Percentiles rank a stretch among this genome's conserved stretches.
Evolutionary conservation across 2,113 vertebrate genomes (phyloP).

Genomic region (Dendropsophus ebraccatus): DNA sequence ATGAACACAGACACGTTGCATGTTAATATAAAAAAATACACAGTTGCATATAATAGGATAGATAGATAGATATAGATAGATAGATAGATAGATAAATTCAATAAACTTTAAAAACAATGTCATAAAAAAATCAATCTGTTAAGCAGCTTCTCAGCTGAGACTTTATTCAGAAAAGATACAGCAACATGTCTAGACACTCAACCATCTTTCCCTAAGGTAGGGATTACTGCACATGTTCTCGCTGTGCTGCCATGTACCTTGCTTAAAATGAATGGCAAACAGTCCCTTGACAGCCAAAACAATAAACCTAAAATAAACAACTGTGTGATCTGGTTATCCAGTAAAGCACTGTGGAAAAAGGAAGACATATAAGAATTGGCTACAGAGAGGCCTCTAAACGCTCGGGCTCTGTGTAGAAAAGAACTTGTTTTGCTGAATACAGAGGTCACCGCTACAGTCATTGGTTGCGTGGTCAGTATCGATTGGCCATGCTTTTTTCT

Average conservation of each 20-base stretch:
- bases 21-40: too few species aligned
- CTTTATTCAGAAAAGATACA: slow-evolving; percentile 2
- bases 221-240: slow-evolving; percentile 9
- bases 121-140: neutral
- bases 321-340: slow-evolving; percentile 5
- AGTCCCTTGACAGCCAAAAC: neutral
- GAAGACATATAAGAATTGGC: neutral
- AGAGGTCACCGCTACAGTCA: neutral
- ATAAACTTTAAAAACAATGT: neutral
- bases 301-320: slow-evolving; percentile 24
- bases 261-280: slow-evolving; percentile 1
- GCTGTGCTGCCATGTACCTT: neutral
- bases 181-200: slow-evolving; percentile 5
- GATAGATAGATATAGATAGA: neutral
- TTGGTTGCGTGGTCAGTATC: neutral
- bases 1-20: neutral
- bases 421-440: neutral
- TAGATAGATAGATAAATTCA: neutral
- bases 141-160: neutral
- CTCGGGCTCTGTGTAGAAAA: neutral
- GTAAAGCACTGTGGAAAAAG: neutral
- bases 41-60: too few species aligned
- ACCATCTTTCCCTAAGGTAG: neutral
- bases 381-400: neutral
- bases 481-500: neutral